Conservation (phyloP, 2,113 vertebrate genomes). For the Rhynchomys soricoides region DNA sequence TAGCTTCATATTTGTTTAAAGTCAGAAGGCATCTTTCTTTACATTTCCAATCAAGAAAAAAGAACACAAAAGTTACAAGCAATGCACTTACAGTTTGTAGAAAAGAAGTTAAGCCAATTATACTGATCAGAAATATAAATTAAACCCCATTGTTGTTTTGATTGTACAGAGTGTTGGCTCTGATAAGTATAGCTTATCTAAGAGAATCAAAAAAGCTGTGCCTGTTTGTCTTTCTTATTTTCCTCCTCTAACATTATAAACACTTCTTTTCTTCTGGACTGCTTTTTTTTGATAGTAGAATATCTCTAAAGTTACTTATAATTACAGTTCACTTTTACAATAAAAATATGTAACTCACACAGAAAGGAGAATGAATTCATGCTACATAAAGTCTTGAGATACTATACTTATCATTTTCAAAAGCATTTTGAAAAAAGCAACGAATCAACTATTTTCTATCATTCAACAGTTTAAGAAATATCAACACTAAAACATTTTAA, state of each 20-base stretch:
- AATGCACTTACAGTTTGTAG: conserved; percentile 49
- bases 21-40: conserved; percentile 8
- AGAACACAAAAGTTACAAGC: conserved; percentile 5
- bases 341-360: conserved; percentile 34
- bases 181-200: conserved; percentile 39
- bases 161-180: conserved; percentile 12
- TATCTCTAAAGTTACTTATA: conserved; percentile 26
- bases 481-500: neutral
- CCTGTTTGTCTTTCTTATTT: conserved; percentile 52
- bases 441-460: conserved; percentile 45
- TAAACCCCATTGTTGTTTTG: conserved; percentile 34
- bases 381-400: neutral
- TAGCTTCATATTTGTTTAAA: conserved; percentile 26
- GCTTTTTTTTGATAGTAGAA: conserved; percentile 54
- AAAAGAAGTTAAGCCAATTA: conserved; percentile 24
- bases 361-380: conserved; percentile 23
- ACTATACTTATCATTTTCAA: neutral
- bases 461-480: neutral
- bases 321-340: conserved; percentile 11
- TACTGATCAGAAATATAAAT: conserved; percentile 13
- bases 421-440: conserved; percentile 37
- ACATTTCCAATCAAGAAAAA: conserved; percentile 22
- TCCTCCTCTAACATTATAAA: conserved; percentile 12
- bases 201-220: conserved; percentile 38
- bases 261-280: neutral